Evolutionary conservation across 2,888 invertebrate genomes (phyloP).

Genomic region (Tridacna crocea): DNA sequence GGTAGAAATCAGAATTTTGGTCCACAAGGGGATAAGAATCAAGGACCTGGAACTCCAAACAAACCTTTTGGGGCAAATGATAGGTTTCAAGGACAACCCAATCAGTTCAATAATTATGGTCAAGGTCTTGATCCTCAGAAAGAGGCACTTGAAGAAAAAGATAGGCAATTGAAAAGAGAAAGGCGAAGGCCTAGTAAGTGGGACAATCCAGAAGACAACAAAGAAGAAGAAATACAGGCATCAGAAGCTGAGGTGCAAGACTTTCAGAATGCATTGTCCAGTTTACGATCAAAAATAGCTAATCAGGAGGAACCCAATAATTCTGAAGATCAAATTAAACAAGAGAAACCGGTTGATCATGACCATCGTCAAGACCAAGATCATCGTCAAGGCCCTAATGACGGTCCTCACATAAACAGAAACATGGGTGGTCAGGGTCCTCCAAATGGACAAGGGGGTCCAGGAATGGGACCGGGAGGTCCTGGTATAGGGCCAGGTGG

Average conservation of each 20-base stretch:
- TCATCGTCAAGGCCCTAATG: conserved; percentile 5
- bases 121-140: conserved; percentile 32
- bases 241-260: conserved; percentile 55
- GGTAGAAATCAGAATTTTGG: conserved; percentile 52
- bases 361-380: conserved; percentile 10
- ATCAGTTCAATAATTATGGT: conserved; percentile 42
- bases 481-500: conserved; percentile 28
- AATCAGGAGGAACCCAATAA: conserved; percentile 46
- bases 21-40: conserved; percentile 30
- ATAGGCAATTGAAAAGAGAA: conserved; percentile 62
- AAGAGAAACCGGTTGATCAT: conserved; percentile 10
- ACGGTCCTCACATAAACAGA: conserved; percentile 23
- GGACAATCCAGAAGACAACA: conserved; percentile 66
- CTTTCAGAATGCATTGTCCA: conserved; percentile 56
- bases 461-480: not conserved
- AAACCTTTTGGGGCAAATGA: conserved; percentile 33
- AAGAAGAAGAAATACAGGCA: conserved; percentile 42
- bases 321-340: conserved; percentile 3
- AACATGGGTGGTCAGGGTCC: conserved; percentile 28
- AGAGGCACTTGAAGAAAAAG: conserved; percentile 49
- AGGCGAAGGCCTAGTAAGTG: conserved; percentile 72
- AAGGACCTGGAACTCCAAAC: conserved; percentile 32
- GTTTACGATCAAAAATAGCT: conserved; percentile 56
- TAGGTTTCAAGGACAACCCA: conserved; percentile 27
- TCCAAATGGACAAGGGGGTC: conserved; percentile 1